Evolutionary conservation across 2,113 vertebrate genomes (phyloP), one percentile per base, ranked within the genome.

Genomic region (Dissostichus mawsoni): DNA sequence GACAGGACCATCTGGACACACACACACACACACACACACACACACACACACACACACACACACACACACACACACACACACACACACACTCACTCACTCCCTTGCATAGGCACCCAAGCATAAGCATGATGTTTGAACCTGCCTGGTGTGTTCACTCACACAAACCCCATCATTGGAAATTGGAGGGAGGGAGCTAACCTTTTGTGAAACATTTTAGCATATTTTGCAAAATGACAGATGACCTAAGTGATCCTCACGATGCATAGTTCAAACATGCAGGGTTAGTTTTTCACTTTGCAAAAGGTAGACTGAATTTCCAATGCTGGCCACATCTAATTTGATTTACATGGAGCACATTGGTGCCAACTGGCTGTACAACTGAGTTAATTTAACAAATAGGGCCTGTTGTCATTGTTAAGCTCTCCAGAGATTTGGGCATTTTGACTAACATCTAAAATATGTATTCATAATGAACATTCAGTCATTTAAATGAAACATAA

Each of bases 331-430:
- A 25, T 50, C 25, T 47, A 44, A 51, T 57, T 71, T 78, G 20
- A 71, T 44, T 50, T 71, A 75, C 61, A 75, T 41, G n/a, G 17
- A 33, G 29, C 56, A 72, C 16, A 41, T 4, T 57, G 64, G 20
- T 67, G 77, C 29, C 47, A 83, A 83, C 77, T 61, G 47, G n/a
- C 33, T 69, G 14, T 20, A 65, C 47, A 84, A 84, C 78, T 68
- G 18, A 82, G 41, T 62, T 67, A n/a, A 13, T 78, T 68, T 44
- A 76, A 71, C 66, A 80, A 62, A 78, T 56, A 18, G 82, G 64
- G 47, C 20, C n/a, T 62, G 50, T 65, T 78, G 50, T 77, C 69
- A 73, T 23, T n/a, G 33, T 73, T 57, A 65, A 69, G 56, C 57
- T 72, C 76, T 74, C 25, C 5, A 29, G 74, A 78, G 12, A 67